Percentiles rank a stretch among this genome's conserved stretches.
Evolutionary conservation across 2,888 invertebrate genomes (phyloP).

Genomic region (Yponomeuta malinellus): DNA sequence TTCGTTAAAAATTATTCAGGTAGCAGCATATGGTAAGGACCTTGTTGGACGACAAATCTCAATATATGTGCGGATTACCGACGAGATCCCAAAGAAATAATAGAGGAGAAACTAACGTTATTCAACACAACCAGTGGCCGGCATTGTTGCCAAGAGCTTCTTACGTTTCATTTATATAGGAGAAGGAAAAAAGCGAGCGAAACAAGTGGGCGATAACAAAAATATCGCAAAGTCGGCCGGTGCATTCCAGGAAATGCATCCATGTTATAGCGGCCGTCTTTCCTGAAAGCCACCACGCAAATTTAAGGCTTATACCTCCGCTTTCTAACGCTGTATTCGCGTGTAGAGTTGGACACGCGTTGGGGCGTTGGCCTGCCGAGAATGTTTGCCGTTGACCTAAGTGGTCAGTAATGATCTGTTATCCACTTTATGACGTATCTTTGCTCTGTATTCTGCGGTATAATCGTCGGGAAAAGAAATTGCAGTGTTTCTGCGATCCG

Average conservation of each 20-base stretch:
- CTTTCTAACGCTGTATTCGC: constrained; percentile 3
- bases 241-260: constrained; percentile 70
- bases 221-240: constrained; percentile 66
- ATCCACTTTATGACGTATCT: constrained; percentile 55
- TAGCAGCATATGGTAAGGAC: no score
- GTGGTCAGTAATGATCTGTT: constrained; percentile 72
- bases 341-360: constrained; percentile 20
- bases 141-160: constrained; percentile 24
- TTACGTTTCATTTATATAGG: constrained; percentile 24
- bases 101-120: constrained; percentile 22
- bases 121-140: constrained; percentile 20
- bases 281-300: background rate
- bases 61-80: constrained; percentile 23
- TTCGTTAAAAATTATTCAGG: no score
- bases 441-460: background rate
- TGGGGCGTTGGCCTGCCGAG: constrained; percentile 69
- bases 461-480: constrained; percentile 2
- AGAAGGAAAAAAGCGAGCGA: constrained; percentile 18
- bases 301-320: background rate
- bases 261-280: constrained; percentile 49
- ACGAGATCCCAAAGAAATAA: constrained; percentile 19
- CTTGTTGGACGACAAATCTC: constrained; percentile 17
- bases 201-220: constrained; percentile 28
- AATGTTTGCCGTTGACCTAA: constrained; percentile 71
- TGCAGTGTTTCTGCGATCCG: background rate